These are phyloP conservation scores for Crypturellus tataupa DNA, from an alignment of 2,797 vertebrate species.

Conservation along the genomic window DNA sequence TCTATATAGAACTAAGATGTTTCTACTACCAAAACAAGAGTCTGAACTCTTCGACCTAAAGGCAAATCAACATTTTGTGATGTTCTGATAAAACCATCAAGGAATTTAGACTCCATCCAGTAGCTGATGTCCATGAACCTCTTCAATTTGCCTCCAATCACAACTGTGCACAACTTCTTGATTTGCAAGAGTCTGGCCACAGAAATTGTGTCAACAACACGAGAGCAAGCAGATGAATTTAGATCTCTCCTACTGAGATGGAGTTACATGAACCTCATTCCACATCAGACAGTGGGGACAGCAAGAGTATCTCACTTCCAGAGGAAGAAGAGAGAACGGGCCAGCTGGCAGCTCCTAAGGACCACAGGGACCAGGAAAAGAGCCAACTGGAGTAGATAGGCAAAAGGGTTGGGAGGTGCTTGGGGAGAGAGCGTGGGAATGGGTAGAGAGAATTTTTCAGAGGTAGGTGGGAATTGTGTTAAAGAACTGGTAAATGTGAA, in stretches of 20 bases:
- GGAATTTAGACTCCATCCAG: neutral
- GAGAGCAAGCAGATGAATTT: neutral
- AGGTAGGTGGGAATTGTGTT: constrained; percentile 28
- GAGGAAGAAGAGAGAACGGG: constrained; percentile 10
- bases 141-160: constrained; percentile 21
- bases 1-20: neutral
- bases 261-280: constrained; percentile 47
- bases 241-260: constrained; percentile 22
- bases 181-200: neutral
- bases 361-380: constrained; percentile 50
- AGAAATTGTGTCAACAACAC: neutral
- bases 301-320: constrained; percentile 48
- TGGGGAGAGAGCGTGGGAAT: constrained; percentile 67
- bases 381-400: constrained; percentile 61
- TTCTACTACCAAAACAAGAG: neutral
- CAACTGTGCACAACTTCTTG: neutral
- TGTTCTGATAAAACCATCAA: neutral
- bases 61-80: neutral
- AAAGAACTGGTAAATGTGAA: neutral
- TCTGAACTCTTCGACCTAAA: neutral
- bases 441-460: constrained; percentile 25
- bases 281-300: constrained; percentile 40
- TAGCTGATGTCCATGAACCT: neutral
- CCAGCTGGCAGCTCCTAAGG: constrained; percentile 67
- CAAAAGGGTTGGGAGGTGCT: constrained; percentile 40